Conservation (phyloP, 2,113 vertebrate species). For the Datnioides undecimradiatus region DNA sequence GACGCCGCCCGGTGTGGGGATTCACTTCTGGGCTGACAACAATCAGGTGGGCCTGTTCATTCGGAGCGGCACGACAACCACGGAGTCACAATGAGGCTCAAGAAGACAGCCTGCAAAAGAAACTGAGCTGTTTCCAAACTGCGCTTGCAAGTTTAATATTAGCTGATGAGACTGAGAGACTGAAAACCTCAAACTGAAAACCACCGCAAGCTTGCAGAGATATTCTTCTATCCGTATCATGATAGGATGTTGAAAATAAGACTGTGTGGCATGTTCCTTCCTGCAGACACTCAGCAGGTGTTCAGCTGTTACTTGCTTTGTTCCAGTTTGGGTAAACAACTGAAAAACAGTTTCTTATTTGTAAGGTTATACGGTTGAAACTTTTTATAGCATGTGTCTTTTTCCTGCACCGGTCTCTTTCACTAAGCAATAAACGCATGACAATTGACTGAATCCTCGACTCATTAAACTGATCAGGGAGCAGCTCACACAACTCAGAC, state of each 20-base stretch:
- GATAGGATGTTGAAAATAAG: not conserved
- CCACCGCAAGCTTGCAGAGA: not conserved
- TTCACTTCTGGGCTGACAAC: slow-evolving; percentile 6
- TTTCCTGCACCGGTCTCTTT: not conserved
- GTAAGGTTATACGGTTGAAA: not conserved
- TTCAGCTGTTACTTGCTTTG: not conserved
- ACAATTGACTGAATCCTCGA: not conserved
- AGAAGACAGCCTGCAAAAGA: slow-evolving; percentile 6
- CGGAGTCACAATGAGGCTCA: not conserved
- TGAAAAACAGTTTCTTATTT: not conserved
- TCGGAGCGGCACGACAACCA: not conserved
- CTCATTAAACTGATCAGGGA: not conserved
- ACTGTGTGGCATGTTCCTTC: not conserved
- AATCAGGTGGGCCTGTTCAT: not conserved
- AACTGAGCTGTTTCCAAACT: not conserved
- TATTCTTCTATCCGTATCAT: not conserved
- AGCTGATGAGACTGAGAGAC: not conserved
- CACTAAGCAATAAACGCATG: not conserved
- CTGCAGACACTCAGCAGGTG: not conserved
- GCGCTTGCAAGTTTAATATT: not conserved
- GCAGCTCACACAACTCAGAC: not conserved
- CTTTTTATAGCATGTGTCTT: not conserved
- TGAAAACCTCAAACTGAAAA: not conserved
- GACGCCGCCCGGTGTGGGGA: not conserved
- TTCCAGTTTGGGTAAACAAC: not conserved